These are phyloP conservation scores for Protonibea diacanthus DNA, from an alignment of 2,797 vertebrate genomes.

Conservation along the genomic window DNA sequence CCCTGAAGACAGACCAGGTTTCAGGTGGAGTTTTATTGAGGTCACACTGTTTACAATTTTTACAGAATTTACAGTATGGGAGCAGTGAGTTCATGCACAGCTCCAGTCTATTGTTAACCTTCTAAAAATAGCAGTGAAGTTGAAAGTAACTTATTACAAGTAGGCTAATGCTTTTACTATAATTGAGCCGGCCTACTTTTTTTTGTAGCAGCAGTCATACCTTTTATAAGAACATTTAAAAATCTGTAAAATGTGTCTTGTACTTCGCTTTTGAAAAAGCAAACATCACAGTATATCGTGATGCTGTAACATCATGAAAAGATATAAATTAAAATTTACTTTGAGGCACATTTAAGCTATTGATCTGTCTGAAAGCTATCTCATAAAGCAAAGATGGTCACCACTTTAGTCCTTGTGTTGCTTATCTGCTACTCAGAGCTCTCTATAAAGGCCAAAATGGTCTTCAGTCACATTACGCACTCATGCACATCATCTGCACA, in stretches of 20 bases:
- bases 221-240: neutral
- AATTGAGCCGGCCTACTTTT: constrained; percentile 14
- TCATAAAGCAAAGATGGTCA: neutral
- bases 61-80: neutral
- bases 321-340: neutral
- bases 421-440: neutral
- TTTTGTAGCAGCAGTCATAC: neutral
- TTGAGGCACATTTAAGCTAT: neutral
- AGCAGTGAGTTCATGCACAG: neutral
- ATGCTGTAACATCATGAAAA: constrained; percentile 1
- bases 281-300: neutral
- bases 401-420: neutral
- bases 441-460: neutral
- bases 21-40: constrained; percentile 9
- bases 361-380: neutral
- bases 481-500: neutral
- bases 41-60: neutral
- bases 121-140: constrained; percentile 30
- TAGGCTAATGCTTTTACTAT: constrained; percentile 14
- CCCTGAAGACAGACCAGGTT: neutral
- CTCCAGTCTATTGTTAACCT: neutral
- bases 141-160: constrained; percentile 21
- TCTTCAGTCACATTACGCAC: neutral
- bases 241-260: neutral
- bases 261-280: neutral